Conservation (phyloP, 1,140 invertebrate genomes). For the Oscheius sp. region DNA sequence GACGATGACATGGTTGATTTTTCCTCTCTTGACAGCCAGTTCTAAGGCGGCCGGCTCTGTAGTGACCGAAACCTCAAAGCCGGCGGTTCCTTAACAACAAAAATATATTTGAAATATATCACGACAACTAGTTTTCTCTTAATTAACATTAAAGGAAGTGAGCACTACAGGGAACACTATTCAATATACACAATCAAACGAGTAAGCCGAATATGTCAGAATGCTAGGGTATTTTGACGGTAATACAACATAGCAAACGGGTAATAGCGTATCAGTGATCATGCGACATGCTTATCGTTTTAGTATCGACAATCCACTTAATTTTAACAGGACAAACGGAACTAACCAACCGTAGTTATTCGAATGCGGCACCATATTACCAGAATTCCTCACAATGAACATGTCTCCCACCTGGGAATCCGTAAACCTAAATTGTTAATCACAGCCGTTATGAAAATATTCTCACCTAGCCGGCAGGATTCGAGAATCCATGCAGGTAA, state of each 20-base stretch:
- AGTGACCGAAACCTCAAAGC: constrained; percentile 63
- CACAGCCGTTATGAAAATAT: background rate
- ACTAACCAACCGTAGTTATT: constrained; percentile 71
- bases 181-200: no score
- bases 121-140: no score
- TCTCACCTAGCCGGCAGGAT: constrained; percentile 44
- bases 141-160: no score
- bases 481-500: constrained; percentile 83
- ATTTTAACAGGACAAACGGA: no score
- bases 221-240: no score
- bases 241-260: no score
- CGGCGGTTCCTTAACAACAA: constrained; percentile 49
- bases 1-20: constrained; percentile 87
- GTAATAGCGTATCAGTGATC: no score
- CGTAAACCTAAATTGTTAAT: constrained; percentile 71
- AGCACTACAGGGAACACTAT: background rate
- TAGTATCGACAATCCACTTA: no score
- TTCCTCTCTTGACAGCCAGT: constrained; percentile 85
- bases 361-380: constrained; percentile 85
- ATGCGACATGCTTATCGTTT: no score
- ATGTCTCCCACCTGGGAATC: constrained; percentile 92
- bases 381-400: constrained; percentile 93
- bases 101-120: background rate
- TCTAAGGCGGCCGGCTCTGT: constrained; percentile 91
- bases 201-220: no score